phyloP scores from a whole-genome alignment of 2,797 vertebrate species.

The Vireo griseus region DNA sequence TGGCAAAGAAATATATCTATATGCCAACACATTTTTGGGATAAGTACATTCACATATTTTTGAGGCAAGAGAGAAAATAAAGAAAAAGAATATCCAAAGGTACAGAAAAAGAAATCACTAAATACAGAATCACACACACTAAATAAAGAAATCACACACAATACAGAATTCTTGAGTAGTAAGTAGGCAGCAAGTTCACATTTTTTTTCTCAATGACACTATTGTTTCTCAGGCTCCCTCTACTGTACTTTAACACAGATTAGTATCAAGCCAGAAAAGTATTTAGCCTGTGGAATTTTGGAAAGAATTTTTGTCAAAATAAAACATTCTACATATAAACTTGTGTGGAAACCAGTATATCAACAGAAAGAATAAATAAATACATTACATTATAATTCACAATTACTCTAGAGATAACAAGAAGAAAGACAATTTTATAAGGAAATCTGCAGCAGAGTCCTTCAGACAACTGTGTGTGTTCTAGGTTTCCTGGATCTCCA shows the following conservation, averaged over 20 bases:
- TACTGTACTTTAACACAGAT: conserved; percentile 18
- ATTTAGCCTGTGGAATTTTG: conserved; percentile 18
- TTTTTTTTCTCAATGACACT: conserved; percentile 22
- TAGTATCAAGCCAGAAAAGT: conserved; percentile 6
- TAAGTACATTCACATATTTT: neutral
- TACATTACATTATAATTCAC: neutral
- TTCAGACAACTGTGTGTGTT: neutral
- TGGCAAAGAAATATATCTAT: neutral
- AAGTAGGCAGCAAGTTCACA: neutral
- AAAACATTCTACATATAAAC: neutral
- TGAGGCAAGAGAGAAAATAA: neutral
- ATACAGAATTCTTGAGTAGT: conserved; percentile 15
- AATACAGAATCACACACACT: too few species aligned
- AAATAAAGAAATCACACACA: neutral
- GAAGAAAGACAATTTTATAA: neutral
- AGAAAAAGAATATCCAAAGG: neutral
- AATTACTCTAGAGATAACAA: neutral
- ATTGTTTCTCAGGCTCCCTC: conserved; percentile 26
- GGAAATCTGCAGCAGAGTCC: neutral
- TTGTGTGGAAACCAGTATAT: neutral
- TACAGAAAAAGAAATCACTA: neutral
- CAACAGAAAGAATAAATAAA: neutral
- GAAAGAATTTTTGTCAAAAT: neutral
- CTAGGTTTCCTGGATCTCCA: neutral
- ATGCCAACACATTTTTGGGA: neutral